Conservation (phyloP, 2,797 vertebrate genomes). For the Fundulus diaphanus region DNA sequence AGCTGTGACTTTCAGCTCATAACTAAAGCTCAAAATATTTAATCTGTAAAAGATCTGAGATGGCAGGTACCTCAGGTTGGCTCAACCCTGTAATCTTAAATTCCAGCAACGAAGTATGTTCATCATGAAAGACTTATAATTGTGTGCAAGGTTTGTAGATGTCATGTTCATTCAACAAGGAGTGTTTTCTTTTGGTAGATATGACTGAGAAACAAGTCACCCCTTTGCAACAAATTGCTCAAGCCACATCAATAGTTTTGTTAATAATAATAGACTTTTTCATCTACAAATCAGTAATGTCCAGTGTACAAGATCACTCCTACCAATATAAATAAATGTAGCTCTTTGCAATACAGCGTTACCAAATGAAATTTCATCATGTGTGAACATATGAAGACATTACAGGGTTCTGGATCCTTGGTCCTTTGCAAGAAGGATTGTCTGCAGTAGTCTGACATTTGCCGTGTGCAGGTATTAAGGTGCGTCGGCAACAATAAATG, state of each 20-base stretch:
- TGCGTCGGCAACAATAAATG: neutral
- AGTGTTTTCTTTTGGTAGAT: neutral
- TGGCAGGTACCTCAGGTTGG: too few relatives aligned
- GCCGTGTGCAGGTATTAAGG: constrained; percentile 11
- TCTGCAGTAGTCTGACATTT: neutral
- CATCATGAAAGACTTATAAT: neutral
- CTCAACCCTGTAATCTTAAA: too few relatives aligned
- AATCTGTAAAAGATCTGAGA: too few relatives aligned
- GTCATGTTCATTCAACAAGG: neutral
- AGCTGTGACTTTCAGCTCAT: too few relatives aligned
- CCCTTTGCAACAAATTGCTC: neutral
- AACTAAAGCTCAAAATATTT: too few relatives aligned
- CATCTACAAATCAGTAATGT: neutral
- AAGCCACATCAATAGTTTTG: neutral
- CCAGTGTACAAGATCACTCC: neutral
- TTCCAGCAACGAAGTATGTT: neutral
- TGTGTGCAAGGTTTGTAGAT: neutral
- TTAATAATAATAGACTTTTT: neutral
- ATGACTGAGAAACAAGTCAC: neutral
- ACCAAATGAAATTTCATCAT: neutral
- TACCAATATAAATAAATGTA: neutral
- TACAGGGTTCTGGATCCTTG: neutral
- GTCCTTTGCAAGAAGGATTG: neutral
- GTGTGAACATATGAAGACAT: neutral
- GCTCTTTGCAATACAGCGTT: neutral